These are phyloP conservation scores for Selenia dentaria DNA, from an alignment of 2,888 invertebrate genomes.

Conservation along the genomic window DNA sequence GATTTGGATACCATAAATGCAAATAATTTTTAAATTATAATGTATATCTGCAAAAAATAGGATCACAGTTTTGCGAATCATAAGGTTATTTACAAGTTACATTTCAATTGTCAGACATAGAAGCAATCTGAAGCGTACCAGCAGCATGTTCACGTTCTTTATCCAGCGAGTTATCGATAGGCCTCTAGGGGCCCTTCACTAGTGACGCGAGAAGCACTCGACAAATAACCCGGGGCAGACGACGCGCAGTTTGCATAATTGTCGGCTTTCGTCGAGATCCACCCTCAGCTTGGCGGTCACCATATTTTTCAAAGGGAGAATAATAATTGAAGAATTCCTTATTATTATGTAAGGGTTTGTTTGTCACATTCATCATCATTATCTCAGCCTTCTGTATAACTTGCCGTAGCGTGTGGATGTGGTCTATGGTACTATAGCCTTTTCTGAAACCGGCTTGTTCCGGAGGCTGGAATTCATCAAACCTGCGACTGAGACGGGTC, in stretches of 20 bases:
- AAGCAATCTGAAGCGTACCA: too few relatives aligned
- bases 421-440: too few relatives aligned
- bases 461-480: too few relatives aligned
- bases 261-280: slow-evolving; percentile 17
- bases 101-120: background rate
- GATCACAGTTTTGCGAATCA: background rate
- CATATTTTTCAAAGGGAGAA: background rate
- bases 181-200: background rate
- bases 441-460: too few relatives aligned
- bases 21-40: too few relatives aligned
- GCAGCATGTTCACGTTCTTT: background rate
- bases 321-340: too few relatives aligned
- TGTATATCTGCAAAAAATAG: background rate
- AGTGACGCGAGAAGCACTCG: slow-evolving; percentile 9
- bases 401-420: too few relatives aligned
- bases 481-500: too few relatives aligned
- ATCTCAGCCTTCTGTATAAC: too few relatives aligned
- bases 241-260: slow-evolving; percentile 17
- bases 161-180: background rate
- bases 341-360: too few relatives aligned
- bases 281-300: background rate
- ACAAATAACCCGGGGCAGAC: slow-evolving; percentile 17
- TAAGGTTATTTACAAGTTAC: background rate
- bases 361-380: too few relatives aligned
- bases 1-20: too few relatives aligned